Evolutionary conservation across 2,888 invertebrate genomes (phyloP).

Genomic region (Temnothorax unifasciatus): DNA sequence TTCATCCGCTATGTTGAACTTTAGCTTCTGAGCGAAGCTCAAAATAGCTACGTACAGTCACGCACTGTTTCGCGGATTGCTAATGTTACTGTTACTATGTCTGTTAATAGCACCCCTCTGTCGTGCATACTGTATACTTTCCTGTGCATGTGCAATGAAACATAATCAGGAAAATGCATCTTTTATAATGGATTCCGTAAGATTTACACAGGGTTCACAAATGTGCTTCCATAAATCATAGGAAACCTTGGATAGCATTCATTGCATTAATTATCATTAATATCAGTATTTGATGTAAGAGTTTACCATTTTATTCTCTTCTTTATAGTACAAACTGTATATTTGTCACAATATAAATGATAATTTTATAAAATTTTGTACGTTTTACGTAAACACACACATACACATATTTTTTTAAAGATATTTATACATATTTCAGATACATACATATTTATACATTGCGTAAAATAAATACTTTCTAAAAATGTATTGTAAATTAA

Average conservation of each 20-base stretch:
- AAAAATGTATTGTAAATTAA: not conserved
- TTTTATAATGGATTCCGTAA: slow-evolving; percentile 35
- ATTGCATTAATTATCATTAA: not conserved
- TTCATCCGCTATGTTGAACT: slow-evolving; percentile 60
- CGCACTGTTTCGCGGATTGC: slow-evolving; percentile 46
- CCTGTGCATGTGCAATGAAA: slow-evolving; percentile 34
- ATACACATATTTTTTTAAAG: not conserved
- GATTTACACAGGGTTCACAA: not conserved
- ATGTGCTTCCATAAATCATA: slow-evolving; percentile 15
- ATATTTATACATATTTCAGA: too few relatives aligned
- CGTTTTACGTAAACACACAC: not conserved
- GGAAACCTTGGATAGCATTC: not conserved
- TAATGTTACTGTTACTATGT: slow-evolving; percentile 46
- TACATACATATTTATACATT: not conserved
- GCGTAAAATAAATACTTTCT: not conserved
- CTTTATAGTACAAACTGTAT: not conserved
- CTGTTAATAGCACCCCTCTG: slow-evolving; percentile 44
- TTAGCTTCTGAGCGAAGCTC: slow-evolving; percentile 50
- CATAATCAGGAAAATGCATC: slow-evolving; percentile 40
- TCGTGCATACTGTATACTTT: slow-evolving; percentile 26
- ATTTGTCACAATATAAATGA: not conserved
- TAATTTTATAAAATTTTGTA: not conserved
- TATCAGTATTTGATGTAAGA: not conserved
- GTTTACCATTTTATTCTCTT: not conserved
- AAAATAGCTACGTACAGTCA: slow-evolving; percentile 52